Conservation (phyloP, 2,888 invertebrate genomes). For the Eupithecia centaureata region DNA sequence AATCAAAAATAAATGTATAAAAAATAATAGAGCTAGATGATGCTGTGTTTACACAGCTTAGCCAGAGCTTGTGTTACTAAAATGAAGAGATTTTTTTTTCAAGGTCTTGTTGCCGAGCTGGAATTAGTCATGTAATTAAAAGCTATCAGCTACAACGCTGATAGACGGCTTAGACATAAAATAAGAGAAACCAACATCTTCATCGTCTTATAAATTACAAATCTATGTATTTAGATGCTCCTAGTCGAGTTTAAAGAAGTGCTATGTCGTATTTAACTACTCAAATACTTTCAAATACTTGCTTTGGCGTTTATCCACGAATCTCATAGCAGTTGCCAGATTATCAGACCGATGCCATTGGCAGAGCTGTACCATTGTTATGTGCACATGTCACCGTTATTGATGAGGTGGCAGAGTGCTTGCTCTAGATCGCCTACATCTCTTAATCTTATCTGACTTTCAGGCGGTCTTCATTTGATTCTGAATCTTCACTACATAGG, state of each 20-base stretch:
- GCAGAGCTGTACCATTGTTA: conserved; percentile 43
- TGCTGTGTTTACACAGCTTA: no score
- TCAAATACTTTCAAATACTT: background rate
- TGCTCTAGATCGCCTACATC: conserved; percentile 22
- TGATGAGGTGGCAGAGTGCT: conserved; percentile 38
- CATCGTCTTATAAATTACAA: background rate
- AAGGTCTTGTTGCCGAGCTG: conserved; percentile 16
- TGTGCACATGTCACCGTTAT: conserved; percentile 34
- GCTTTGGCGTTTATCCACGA: conserved; percentile 42
- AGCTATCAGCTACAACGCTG: conserved; percentile 8
- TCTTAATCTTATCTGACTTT: conserved; percentile 12
- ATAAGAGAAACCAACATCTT: background rate
- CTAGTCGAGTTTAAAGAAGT: background rate
- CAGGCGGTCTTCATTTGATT: background rate
- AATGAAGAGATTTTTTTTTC: conserved; percentile 8
- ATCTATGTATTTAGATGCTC: background rate
- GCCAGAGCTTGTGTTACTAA: no score
- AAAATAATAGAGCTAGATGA: no score
- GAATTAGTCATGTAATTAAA: conserved; percentile 12
- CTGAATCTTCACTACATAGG: no score
- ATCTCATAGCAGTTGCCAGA: conserved; percentile 49
- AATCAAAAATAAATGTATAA: conserved; percentile 4
- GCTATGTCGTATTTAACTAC: background rate
- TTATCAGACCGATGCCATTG: conserved; percentile 56
- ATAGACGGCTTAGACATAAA: background rate